These are phyloP conservation scores for Zeus faber DNA, from an alignment of 2,113 vertebrate species.

Conservation along the genomic window DNA sequence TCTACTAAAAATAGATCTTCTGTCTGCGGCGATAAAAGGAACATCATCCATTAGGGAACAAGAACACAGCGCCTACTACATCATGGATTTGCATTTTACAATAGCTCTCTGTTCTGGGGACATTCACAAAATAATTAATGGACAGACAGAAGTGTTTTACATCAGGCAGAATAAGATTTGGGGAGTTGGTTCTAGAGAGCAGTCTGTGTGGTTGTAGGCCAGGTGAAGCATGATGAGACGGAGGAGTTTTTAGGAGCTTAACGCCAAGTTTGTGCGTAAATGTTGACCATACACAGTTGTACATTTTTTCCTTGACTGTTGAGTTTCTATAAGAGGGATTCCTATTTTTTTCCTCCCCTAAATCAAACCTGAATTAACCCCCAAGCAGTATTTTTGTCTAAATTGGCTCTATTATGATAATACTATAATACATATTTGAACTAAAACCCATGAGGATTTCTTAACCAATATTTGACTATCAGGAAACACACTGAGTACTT, in stretches of 20 bases:
- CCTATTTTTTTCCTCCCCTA: too few relatives aligned
- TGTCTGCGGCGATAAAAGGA: constrained; percentile 19
- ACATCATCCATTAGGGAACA: constrained; percentile 6
- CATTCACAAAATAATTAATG: not conserved
- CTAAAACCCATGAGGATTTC: too few relatives aligned
- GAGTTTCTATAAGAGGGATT: too few relatives aligned
- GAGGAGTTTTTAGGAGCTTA: not conserved
- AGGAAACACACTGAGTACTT: too few relatives aligned
- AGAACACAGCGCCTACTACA: not conserved
- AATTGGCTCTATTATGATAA: too few relatives aligned
- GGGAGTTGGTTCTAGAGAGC: not conserved
- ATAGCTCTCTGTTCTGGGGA: constrained; percentile 10
- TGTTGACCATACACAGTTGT: too few relatives aligned
- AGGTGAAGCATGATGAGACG: not conserved
- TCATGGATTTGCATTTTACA: constrained; percentile 14
- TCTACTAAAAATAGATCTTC: constrained; percentile 21
- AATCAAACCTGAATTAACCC: too few relatives aligned
- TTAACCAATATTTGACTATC: too few relatives aligned
- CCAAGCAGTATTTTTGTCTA: too few relatives aligned
- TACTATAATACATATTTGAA: too few relatives aligned
- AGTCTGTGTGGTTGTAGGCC: not conserved
- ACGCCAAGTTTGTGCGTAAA: not conserved
- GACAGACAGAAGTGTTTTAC: constrained; percentile 1
- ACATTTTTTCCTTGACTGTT: too few relatives aligned
- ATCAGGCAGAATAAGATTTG: not conserved